phyloP scores from a whole-genome alignment of 2,888 invertebrate genomes.

The Tiphia femorata region DNA sequence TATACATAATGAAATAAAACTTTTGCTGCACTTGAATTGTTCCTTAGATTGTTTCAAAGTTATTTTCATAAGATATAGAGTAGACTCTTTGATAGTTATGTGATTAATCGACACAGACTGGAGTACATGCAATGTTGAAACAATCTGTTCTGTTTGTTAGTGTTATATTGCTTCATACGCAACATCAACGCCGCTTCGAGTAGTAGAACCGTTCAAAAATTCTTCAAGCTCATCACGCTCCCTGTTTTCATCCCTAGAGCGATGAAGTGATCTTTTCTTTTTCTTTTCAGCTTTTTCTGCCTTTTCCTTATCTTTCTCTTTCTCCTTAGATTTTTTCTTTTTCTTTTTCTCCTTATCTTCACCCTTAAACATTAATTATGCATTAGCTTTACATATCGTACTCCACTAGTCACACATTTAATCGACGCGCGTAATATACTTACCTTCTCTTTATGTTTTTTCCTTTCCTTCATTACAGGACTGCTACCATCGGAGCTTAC shows the following conservation, averaged over 20 bases:
- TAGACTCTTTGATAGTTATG: too few relatives aligned
- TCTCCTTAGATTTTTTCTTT: constrained; percentile 70
- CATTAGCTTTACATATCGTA: too few relatives aligned
- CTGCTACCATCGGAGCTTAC: constrained; percentile 63
- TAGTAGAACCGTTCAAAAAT: constrained; percentile 73
- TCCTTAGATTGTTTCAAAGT: too few relatives aligned
- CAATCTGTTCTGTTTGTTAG: too few relatives aligned
- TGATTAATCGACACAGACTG: too few relatives aligned
- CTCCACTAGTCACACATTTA: too few relatives aligned
- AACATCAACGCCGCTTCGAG: constrained; percentile 71
- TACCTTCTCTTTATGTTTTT: constrained; percentile 65
- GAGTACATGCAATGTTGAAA: too few relatives aligned
- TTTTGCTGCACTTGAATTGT: too few relatives aligned
- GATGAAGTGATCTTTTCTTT: constrained; percentile 65
- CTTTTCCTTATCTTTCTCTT: constrained; percentile 71
- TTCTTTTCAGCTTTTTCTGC: constrained; percentile 66
- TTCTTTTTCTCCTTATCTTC: constrained; percentile 74
- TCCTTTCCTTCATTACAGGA: constrained; percentile 65
- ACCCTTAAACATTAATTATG: constrained; percentile 50
- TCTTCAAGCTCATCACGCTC: constrained; percentile 74
- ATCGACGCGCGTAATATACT: constrained; percentile 6
- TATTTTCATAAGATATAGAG: too few relatives aligned
- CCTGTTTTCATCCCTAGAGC: constrained; percentile 68
- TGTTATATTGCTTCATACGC: constrained; percentile 75
- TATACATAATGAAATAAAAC: too few relatives aligned